These are phyloP conservation scores for Pharmacophagus antenor DNA, from an alignment of 2,888 invertebrate genomes.

Conservation along the genomic window DNA sequence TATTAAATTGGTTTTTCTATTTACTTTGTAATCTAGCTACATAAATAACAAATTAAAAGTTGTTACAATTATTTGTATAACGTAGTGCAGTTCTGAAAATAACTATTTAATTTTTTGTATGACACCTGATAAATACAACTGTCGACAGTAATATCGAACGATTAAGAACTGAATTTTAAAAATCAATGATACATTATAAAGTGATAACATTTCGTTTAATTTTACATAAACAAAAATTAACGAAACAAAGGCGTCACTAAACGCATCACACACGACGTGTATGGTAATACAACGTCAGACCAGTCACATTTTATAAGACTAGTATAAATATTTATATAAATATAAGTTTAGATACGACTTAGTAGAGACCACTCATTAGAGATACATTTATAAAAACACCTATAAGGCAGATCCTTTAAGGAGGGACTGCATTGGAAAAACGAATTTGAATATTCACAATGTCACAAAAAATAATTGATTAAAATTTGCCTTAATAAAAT, in stretches of 20 bases:
- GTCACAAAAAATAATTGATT: background rate
- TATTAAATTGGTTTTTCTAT: background rate
- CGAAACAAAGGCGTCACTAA: slow-evolving; percentile 67
- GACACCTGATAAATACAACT: too few relatives aligned
- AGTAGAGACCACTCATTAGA: slow-evolving; percentile 52
- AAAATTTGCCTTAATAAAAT: slow-evolving; percentile 11
- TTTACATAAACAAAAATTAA: too few relatives aligned
- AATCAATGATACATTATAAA: too few relatives aligned
- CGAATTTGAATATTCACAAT: slow-evolving; percentile 14
- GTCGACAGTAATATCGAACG: too few relatives aligned
- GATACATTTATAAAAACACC: slow-evolving; percentile 72
- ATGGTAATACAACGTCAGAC: slow-evolving; percentile 40
- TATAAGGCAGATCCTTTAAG: slow-evolving; percentile 77
- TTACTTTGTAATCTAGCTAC: background rate
- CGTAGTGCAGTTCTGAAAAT: too few relatives aligned
- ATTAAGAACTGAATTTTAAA: too few relatives aligned
- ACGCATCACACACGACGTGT: slow-evolving; percentile 43
- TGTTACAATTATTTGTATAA: too few relatives aligned
- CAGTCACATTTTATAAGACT: slow-evolving; percentile 49
- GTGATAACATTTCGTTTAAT: too few relatives aligned
- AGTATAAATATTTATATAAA: slow-evolving; percentile 57
- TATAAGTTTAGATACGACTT: slow-evolving; percentile 44
- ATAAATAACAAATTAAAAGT: too few relatives aligned
- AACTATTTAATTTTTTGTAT: too few relatives aligned
- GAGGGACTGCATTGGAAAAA: slow-evolving; percentile 56